Conservation (phyloP, 2,797 vertebrate species). For the Sebastes iracundus region DNA sequence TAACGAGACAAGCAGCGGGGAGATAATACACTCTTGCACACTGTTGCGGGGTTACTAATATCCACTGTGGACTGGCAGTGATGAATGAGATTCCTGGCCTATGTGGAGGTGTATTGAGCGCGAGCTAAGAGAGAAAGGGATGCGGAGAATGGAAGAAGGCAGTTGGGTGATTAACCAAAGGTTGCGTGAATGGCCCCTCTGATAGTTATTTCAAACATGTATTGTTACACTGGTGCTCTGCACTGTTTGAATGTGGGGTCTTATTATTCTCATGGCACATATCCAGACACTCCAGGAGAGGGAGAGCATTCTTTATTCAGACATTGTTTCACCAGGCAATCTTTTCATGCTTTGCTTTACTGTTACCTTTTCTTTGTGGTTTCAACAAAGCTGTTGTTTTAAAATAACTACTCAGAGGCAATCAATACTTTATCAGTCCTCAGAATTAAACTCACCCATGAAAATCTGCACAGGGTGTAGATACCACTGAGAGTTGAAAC, state of each 20-base stretch:
- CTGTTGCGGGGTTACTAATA: conserved; percentile 68
- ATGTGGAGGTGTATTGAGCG: conserved; percentile 73
- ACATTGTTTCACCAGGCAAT: conserved; percentile 48
- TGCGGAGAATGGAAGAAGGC: conserved; percentile 62
- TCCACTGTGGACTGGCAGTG: conserved; percentile 69
- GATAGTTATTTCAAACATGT: conserved; percentile 67
- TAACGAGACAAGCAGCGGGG: conserved; percentile 55
- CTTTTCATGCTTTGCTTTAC: conserved; percentile 25
- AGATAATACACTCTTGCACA: conserved; percentile 71
- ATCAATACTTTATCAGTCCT: conserved; percentile 50
- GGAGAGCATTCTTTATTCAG: conserved; percentile 34
- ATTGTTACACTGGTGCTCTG: conserved; percentile 54
- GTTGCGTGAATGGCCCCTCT: conserved; percentile 62
- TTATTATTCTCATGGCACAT: conserved; percentile 60
- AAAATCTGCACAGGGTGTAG: conserved; percentile 3
- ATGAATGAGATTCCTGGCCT: conserved; percentile 75
- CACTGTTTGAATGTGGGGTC: conserved; percentile 40
- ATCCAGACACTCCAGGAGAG: conserved; percentile 42
- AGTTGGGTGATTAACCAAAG: conserved; percentile 72
- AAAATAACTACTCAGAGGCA: conserved; percentile 22
- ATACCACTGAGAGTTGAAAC: neutral
- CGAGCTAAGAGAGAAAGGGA: conserved; percentile 60
- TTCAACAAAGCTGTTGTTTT: conserved; percentile 47
- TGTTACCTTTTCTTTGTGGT: conserved; percentile 41
- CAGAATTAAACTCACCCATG: conserved; percentile 31